Conservation (phyloP, 2,888 invertebrate species). For the Galerucella pusilla region DNA sequence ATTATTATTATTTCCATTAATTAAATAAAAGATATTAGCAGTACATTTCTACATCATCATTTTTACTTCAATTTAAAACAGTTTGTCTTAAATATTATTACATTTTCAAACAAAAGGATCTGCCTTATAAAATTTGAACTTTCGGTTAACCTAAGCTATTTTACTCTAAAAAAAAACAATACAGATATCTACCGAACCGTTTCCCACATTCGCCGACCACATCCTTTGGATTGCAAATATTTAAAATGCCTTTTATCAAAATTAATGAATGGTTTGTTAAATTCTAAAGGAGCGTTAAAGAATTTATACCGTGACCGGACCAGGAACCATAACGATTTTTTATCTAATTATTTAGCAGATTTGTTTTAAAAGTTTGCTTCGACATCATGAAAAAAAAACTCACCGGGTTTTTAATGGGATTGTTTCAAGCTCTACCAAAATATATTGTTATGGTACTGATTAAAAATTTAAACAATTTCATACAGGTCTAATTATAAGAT, state of each 20-base stretch:
- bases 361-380: not conserved
- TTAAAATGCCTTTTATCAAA: slow-evolving; percentile 34
- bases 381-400: not conserved
- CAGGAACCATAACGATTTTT: slow-evolving; percentile 20
- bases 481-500: no score
- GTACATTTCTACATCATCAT: no score
- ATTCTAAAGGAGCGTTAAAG: slow-evolving; percentile 25
- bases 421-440: not conserved
- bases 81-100: not conserved
- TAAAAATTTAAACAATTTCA: no score
- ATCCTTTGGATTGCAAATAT: slow-evolving; percentile 37
- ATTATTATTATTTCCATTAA: no score
- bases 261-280: slow-evolving; percentile 35
- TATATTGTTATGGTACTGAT: not conserved
- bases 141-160: slow-evolving; percentile 3
- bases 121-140: not conserved
- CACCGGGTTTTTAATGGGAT: not conserved
- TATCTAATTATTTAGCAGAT: not conserved
- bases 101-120: not conserved
- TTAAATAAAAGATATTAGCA: no score
- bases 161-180: slow-evolving; percentile 5
- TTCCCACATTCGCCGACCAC: slow-evolving; percentile 34
- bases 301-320: slow-evolving; percentile 28
- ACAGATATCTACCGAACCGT: slow-evolving; percentile 14
- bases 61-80: no score